Evolutionary conservation across 2,888 invertebrate genomes (phyloP).

Genomic region (Dolichopus griseipennis): DNA sequence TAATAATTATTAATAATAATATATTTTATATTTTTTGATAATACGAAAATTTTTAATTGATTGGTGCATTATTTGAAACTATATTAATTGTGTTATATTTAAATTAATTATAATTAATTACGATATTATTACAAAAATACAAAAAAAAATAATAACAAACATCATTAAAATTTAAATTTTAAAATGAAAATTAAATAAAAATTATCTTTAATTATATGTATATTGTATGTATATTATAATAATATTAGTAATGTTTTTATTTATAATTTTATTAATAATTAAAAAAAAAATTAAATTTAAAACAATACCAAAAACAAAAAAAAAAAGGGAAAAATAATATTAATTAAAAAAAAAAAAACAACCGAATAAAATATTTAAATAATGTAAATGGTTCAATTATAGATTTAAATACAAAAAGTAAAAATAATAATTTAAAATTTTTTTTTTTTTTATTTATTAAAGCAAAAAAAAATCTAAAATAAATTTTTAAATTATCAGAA

Average conservation of each 20-base stretch:
- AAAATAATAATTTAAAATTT: not conserved
- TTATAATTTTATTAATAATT: not conserved
- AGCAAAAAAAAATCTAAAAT: not conserved
- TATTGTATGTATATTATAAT: not conserved
- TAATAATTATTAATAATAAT: not conserved
- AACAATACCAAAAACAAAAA: not conserved
- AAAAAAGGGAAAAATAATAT: too few species aligned
- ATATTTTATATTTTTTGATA: slow-evolving; percentile 3
- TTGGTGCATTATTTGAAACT: not conserved
- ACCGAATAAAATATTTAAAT: not conserved
- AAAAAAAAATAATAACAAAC: too few species aligned
- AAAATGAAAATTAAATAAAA: too few species aligned
- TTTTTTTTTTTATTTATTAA: not conserved
- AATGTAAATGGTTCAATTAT: slow-evolving; percentile 2
- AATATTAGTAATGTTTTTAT: not conserved
- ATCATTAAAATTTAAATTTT: not conserved
- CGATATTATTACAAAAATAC: too few species aligned
- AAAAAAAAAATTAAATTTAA: not conserved
- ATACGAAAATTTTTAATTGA: slow-evolving; percentile 1
- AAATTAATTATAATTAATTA: too few species aligned
- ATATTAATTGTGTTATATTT: not conserved
- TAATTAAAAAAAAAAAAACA: too few species aligned
- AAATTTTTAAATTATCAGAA: not conserved
- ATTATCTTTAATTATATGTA: not conserved
- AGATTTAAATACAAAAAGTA: not conserved